A percentile compares a stretch with the other conserved stretches of the same genome.
Conservation (phyloP, 2,888 invertebrate species). For the Trypoxylon attenuatum region DNA sequence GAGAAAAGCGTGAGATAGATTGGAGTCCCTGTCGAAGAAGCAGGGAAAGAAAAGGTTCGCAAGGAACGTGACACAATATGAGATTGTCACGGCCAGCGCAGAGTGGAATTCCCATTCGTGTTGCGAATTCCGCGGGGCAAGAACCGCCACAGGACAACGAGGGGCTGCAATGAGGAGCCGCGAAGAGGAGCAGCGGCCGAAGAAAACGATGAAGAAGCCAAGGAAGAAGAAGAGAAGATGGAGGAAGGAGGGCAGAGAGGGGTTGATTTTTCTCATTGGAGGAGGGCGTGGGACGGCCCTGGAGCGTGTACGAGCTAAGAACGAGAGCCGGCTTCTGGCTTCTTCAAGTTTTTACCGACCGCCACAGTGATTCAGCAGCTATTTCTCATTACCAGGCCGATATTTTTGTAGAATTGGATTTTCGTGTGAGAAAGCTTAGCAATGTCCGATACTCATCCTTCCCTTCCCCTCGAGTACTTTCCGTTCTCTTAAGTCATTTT, state of each 20-base stretch:
- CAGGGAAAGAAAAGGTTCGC: neutral
- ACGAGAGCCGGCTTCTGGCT: slow-evolving; percentile 47
- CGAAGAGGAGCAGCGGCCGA: slow-evolving; percentile 2
- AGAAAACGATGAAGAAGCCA: slow-evolving; percentile 2
- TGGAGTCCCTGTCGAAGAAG: too few species aligned
- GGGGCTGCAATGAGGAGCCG: slow-evolving; percentile 1
- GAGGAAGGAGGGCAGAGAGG: slow-evolving; percentile 32
- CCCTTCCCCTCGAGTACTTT: slow-evolving; percentile 6
- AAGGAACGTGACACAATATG: neutral
- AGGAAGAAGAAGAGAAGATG: slow-evolving; percentile 2
- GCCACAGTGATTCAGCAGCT: slow-evolving; percentile 67
- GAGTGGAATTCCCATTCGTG: neutral
- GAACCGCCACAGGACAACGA: neutral
- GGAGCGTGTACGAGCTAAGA: slow-evolving; percentile 37
- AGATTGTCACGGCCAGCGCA: too few species aligned
- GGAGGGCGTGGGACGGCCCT: slow-evolving; percentile 61
- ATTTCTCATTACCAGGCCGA: slow-evolving; percentile 71
- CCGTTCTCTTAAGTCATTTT: neutral
- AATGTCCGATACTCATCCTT: slow-evolving; percentile 37
- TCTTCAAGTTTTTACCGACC: slow-evolving; percentile 62
- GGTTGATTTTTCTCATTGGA: slow-evolving; percentile 66
- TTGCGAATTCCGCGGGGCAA: neutral
- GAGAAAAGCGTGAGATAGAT: too few species aligned
- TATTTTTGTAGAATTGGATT: slow-evolving; percentile 74
- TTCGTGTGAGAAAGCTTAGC: slow-evolving; percentile 63